phyloP scores from a whole-genome alignment of 2,888 invertebrate genomes.

The Temnothorax unifasciatus region DNA sequence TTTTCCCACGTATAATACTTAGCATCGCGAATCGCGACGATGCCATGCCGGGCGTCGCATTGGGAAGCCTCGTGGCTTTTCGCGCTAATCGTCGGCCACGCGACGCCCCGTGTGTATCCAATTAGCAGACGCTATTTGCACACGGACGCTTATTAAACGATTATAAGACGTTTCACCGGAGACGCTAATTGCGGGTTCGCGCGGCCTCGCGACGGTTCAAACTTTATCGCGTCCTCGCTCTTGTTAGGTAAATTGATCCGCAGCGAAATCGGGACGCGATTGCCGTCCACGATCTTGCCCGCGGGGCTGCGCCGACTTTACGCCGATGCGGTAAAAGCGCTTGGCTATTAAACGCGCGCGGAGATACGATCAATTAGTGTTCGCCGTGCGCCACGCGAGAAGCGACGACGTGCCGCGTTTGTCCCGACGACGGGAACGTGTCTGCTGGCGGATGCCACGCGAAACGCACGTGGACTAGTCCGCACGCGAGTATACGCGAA shows the following conservation, averaged over 20 bases:
- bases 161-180: conserved; percentile 55
- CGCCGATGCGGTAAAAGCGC: conserved; percentile 5
- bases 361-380: conserved; percentile 42
- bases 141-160: conserved; percentile 60
- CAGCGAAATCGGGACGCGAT: conserved; percentile 49
- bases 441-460: conserved; percentile 21
- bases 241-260: conserved; percentile 57
- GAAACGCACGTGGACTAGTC: conserved; percentile 20
- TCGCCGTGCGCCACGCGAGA: conserved; percentile 18
- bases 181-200: conserved; percentile 59
- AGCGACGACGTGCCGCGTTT: conserved; percentile 23
- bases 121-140: conserved; percentile 55
- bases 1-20: background rate
- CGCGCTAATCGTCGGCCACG: conserved; percentile 32
- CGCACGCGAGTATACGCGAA: background rate
- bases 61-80: conserved; percentile 22
- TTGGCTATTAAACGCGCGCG: conserved; percentile 25
- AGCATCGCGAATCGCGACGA: background rate
- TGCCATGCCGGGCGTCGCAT: conserved; percentile 11
- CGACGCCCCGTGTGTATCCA: conserved; percentile 38
- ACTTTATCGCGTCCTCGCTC: conserved; percentile 53
- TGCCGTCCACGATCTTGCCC: conserved; percentile 9
- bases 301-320: background rate
- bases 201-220: conserved; percentile 21
- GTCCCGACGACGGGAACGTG: background rate